Base-by-base conservation (phyloP, 2,797 vertebrate species). In the Hirundo rustica region DNA sequence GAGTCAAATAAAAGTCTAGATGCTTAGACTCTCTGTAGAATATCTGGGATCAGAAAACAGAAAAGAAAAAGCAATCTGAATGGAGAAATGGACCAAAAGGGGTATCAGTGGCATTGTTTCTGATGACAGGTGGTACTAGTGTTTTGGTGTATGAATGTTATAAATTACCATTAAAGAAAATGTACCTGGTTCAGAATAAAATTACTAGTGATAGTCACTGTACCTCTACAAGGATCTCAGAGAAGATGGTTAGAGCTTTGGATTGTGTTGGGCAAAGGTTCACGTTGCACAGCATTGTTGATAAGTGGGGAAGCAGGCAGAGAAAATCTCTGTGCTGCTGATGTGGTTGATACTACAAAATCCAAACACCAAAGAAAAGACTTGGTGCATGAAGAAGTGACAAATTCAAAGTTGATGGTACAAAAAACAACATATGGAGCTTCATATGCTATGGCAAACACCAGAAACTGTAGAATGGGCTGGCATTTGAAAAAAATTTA, bases 401-500 rank as follows among this genome's bases (percentile, higher is more conserved):
- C 2, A 15, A 93, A 94, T 92, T 93, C 79, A 62, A 88, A 90
- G 57, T 3, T 95, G 79, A 75, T 0, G 0, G 68, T 92, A 92
- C 54, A 77, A 88, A 92, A 95, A 91, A 40, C 85, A 94, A 76
- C 93, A 94, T 94, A 95, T 86, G 95, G 89, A 78, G n/a, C 62
- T 84, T 96, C 90, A 92, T 92, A 91, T 84, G 67, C 83, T 70
- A 45, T 73, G 47, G 79, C 70, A 94, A 95, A 88, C 60, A 78
- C 58, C 47, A 62, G 51, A 88, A 91, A 95, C 58, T 62, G 68
- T 88, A 66, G 45, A 61, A 85, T 68, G 82, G 91, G 75, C 44
- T 95, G 80, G 88, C 85, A 95, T 93, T 94, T 94, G 51, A 42
- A 62, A 83, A 85, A 88, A 66, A 0, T 11, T 62, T 77, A 54